phyloP scores from a whole-genome alignment of 2,113 vertebrate species.

The Myiagra hebetior region DNA sequence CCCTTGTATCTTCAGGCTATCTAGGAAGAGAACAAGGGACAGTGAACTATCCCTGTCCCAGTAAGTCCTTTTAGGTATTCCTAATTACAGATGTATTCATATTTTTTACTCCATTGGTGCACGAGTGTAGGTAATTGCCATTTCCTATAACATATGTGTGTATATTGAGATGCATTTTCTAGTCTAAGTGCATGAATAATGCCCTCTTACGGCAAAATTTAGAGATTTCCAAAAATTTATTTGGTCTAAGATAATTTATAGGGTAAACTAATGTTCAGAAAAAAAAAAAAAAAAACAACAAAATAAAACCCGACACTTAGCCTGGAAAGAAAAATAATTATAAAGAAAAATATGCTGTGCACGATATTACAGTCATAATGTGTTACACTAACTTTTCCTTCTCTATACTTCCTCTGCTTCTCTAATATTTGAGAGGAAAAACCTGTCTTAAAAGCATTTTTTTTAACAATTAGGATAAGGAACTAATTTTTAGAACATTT shows the following conservation, averaged over 20 bases:
- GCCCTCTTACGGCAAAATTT: constrained; percentile 58
- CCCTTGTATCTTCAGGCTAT: not conserved
- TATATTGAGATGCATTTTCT: not conserved
- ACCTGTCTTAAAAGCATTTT: not conserved
- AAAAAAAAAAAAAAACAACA: not conserved
- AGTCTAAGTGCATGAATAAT: constrained; percentile 34
- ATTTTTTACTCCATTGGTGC: not conserved
- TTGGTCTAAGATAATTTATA: not conserved
- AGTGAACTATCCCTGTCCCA: not conserved
- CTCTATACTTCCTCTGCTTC: not conserved
- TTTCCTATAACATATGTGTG: not conserved
- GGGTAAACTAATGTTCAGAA: not conserved
- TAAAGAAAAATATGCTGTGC: not conserved
- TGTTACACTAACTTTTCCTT: not conserved
- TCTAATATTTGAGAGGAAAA: not conserved
- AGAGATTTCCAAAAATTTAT: not conserved
- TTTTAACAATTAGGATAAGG: not conserved
- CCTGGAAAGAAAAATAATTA: not conserved
- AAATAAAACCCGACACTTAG: not conserved
- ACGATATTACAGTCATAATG: not conserved
- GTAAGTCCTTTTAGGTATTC: not conserved
- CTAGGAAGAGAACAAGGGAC: not conserved
- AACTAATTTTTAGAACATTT: not conserved
- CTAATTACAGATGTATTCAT: not conserved
- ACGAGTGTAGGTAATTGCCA: not conserved